Percentiles rank a stretch among this genome's conserved stretches.
Evolutionary conservation across 92 coral and sea anemone genomes (phyloP).

Genomic region (Epizoanthus fatuus): DNA sequence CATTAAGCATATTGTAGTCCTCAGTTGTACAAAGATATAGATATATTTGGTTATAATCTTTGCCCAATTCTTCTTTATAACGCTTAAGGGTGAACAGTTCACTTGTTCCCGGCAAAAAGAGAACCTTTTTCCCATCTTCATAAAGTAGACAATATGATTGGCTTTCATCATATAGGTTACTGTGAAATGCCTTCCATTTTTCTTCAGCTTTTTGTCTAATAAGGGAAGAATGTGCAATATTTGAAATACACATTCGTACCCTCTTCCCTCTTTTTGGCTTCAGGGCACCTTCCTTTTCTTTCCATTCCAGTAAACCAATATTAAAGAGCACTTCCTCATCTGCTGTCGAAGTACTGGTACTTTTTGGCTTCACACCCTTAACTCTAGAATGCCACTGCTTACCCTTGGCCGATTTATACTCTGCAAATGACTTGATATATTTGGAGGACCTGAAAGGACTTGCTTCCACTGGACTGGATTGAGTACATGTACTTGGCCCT

Average conservation of each 20-base stretch:
- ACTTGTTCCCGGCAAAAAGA: conserved; percentile 41
- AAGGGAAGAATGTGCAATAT: conserved; percentile 8
- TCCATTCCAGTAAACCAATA: conserved; percentile 61
- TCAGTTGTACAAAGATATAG: too few species aligned
- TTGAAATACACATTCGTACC: conserved; percentile 35
- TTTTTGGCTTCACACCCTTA: conserved; percentile 53
- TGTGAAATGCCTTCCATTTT: conserved; percentile 67
- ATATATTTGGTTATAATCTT: too few species aligned
- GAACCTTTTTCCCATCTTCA: conserved; percentile 65
- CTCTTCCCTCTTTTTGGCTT: conserved; percentile 70
- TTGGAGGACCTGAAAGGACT: conserved; percentile 55
- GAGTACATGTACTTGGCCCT: conserved; percentile 46
- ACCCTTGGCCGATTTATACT: conserved; percentile 50
- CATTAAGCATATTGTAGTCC: too few species aligned
- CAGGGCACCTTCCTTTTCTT: conserved; percentile 37
- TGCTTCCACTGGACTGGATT: conserved; percentile 53
- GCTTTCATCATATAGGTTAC: conserved; percentile 52
- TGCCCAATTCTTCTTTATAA: too few species aligned
- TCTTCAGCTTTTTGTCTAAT: conserved; percentile 54
- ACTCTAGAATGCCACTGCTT: conserved; percentile 50
- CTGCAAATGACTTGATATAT: conserved; percentile 41
- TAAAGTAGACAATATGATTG: conserved; percentile 42
- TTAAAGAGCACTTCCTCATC: conserved; percentile 47
- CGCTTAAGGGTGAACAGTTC: not conserved
- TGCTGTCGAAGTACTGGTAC: conserved; percentile 49